A percentile compares a stretch with the other conserved stretches of the same genome.
phyloP scores from a whole-genome alignment of 37 sponge, comb jelly and placozoan genomes.

The Corticium candelabrum region DNA sequence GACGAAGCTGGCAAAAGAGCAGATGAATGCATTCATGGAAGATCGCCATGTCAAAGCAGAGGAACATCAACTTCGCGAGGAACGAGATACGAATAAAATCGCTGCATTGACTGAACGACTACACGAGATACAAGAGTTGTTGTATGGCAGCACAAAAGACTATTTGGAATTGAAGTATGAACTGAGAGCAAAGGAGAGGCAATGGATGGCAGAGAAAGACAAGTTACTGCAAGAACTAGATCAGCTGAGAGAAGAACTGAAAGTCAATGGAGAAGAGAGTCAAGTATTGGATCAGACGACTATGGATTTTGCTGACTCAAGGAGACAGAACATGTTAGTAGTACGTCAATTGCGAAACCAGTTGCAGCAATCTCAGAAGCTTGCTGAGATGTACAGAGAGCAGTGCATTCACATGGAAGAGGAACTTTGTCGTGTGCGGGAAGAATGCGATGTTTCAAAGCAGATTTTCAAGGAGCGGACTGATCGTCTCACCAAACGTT shows the following conservation, averaged over 20 bases:
- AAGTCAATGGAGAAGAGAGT: constrained; percentile 18
- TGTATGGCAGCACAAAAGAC: constrained; percentile 96
- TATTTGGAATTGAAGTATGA: constrained; percentile 90
- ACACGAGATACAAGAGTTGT: constrained; percentile 73
- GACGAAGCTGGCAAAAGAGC: constrained; percentile 78
- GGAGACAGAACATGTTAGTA: neutral
- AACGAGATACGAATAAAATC: constrained; percentile 61
- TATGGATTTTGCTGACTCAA: constrained; percentile 5
- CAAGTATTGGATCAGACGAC: neutral
- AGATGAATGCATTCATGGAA: constrained; percentile 82
- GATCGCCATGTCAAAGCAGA: constrained; percentile 67
- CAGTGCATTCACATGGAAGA: constrained; percentile 89
- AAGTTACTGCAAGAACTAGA: constrained; percentile 73
- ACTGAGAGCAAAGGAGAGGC: constrained; percentile 66
- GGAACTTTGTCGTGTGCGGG: constrained; percentile 72
- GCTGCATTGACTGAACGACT: constrained; percentile 60
- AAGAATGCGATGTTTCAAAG: constrained; percentile 68
- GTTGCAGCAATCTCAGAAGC: constrained; percentile 76
- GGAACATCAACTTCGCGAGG: constrained; percentile 51
- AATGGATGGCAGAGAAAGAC: constrained; percentile 86
- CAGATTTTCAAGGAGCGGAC: constrained; percentile 72
- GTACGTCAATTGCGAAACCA: constrained; percentile 38
- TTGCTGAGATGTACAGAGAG: constrained; percentile 96
- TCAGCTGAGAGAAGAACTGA: constrained; percentile 36
- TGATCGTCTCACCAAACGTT: constrained; percentile 54